These are phyloP conservation scores for Megaceryle torquata DNA, from an alignment of 2,113 vertebrate genomes.

Conservation along the genomic window DNA sequence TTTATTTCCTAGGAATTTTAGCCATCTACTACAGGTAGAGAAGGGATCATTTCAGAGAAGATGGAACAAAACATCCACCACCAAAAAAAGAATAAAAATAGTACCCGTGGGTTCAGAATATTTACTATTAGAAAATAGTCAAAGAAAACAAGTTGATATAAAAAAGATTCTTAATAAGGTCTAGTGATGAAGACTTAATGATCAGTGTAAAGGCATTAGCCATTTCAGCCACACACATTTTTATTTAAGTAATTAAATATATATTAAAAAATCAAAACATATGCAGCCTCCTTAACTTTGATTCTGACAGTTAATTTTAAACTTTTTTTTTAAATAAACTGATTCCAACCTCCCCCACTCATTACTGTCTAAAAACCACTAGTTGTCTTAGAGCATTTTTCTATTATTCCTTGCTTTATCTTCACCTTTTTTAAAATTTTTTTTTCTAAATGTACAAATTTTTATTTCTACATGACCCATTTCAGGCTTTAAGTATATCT, in stretches of 20 bases:
- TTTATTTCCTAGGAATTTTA: slow-evolving; percentile 8
- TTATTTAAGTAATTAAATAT: neutral
- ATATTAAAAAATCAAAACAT: neutral
- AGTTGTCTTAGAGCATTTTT: neutral
- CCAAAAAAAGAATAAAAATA: neutral
- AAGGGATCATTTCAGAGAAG: slow-evolving; percentile 8
- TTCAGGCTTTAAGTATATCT: neutral
- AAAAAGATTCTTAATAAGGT: neutral
- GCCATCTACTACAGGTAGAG: neutral
- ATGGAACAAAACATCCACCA: slow-evolving; percentile 10
- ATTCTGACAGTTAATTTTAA: neutral
- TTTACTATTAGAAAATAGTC: neutral
- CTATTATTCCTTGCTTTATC: neutral
- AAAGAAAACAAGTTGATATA: neutral
- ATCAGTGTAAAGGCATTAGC: neutral
- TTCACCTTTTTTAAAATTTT: neutral
- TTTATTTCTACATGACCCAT: neutral
- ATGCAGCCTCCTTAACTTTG: neutral
- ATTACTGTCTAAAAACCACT: neutral
- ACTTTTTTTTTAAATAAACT: neutral
- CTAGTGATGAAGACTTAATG: neutral
- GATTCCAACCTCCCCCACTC: neutral
- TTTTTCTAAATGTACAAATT: neutral
- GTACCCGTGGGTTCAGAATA: neutral
- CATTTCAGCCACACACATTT: neutral